phyloP scores from a whole-genome alignment of 2,113 vertebrate genomes.

The Hucho hucho region DNA sequence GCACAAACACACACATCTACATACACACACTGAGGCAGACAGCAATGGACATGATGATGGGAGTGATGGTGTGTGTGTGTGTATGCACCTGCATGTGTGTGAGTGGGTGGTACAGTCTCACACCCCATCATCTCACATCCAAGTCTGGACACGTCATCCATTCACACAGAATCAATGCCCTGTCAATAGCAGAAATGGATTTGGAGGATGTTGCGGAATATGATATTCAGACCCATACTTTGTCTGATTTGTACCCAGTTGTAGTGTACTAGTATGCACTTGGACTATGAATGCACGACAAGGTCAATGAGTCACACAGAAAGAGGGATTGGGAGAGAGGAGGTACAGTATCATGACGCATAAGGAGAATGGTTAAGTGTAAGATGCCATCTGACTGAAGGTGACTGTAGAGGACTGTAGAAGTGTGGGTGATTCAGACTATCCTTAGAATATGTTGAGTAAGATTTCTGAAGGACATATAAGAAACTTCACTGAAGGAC shows the following conservation, averaged over 20 bases:
- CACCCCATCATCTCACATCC: constrained; percentile 43
- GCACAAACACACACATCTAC: no score
- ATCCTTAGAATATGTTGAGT: no score
- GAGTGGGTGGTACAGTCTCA: constrained; percentile 9
- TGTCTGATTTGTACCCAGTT: constrained; percentile 47
- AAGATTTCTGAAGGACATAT: no score
- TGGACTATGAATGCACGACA: constrained; percentile 41
- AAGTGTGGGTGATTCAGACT: no score
- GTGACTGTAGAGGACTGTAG: no score
- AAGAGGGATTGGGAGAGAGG: neutral
- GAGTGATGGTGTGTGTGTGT: constrained; percentile 23
- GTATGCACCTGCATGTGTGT: neutral
- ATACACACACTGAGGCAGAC: neutral
- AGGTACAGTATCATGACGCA: no score
- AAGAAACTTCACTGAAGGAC: no score
- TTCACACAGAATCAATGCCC: constrained; percentile 61
- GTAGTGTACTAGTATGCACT: neutral
- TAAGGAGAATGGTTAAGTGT: neutral
- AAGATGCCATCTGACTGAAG: neutral
- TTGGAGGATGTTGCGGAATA: constrained; percentile 56
- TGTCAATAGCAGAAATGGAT: constrained; percentile 67
- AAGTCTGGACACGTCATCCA: constrained; percentile 53
- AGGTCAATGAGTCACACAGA: constrained; percentile 27
- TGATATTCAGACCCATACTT: constrained; percentile 46
- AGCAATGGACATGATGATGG: constrained; percentile 53